A percentile compares a stretch with the other conserved stretches of the same genome.
phyloP scores from a whole-genome alignment of 1,140 invertebrate genomes.

The Antheraea mylitta region DNA sequence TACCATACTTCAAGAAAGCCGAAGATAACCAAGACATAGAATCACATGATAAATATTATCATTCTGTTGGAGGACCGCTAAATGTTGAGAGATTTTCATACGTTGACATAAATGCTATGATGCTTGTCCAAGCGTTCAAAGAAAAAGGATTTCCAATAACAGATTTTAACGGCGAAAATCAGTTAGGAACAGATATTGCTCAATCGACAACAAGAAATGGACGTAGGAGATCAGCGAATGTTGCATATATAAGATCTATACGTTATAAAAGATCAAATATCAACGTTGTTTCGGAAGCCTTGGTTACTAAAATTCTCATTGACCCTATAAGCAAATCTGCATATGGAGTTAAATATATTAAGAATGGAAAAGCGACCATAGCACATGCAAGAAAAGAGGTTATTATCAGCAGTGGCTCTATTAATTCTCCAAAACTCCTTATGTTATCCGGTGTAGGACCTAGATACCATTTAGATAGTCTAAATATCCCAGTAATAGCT shows the following conservation, averaged over 20 bases:
- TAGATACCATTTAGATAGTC: constrained; percentile 79
- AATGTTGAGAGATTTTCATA: constrained; percentile 82
- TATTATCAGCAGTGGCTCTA: constrained; percentile 84
- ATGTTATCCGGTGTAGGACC: constrained; percentile 89
- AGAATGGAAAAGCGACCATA: constrained; percentile 59
- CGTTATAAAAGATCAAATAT: constrained; percentile 85
- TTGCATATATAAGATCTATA: constrained; percentile 87
- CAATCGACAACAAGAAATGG: constrained; percentile 82
- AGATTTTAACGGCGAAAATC: constrained; percentile 46
- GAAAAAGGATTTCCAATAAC: constrained; percentile 79
- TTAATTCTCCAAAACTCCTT: constrained; percentile 88
- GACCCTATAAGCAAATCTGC: constrained; percentile 84
- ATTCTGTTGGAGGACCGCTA: constrained; percentile 76
- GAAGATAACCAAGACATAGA: constrained; percentile 81
- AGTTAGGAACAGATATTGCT: constrained; percentile 23
- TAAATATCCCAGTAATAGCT: constrained; percentile 80
- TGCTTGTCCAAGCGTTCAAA: constrained; percentile 80
- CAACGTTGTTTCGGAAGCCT: constrained; percentile 83
- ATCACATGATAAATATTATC: constrained; percentile 52
- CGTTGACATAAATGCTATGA: constrained; percentile 78
- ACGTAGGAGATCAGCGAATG: constrained; percentile 84
- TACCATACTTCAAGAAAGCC: constrained; percentile 54
- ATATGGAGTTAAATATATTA: constrained; percentile 83
- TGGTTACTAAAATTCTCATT: constrained; percentile 86
- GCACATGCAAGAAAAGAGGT: constrained; percentile 84